Evolutionary conservation across 2,797 vertebrate species (phyloP).

Genomic region (Emys orbicularis): DNA sequence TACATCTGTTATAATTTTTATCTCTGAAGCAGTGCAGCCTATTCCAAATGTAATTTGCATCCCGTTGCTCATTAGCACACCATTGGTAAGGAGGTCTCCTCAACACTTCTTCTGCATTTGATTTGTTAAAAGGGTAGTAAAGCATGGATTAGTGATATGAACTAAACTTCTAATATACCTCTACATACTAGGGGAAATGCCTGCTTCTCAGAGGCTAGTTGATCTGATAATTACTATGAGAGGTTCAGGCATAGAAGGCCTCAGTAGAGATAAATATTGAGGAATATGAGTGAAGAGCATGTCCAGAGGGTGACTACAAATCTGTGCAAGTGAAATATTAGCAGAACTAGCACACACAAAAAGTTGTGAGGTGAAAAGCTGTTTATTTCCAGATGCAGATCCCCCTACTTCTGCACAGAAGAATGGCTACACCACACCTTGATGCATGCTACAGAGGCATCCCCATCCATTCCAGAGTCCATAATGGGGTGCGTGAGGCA

Average conservation of each 20-base stretch:
- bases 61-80: conserved; percentile 10
- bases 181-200: too few relatives aligned
- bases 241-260: neutral
- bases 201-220: neutral
- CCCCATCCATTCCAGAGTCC: neutral
- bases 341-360: neutral
- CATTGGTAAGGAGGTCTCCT: conserved; percentile 13
- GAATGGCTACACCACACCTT: neutral
- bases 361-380: too few relatives aligned
- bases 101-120: neutral
- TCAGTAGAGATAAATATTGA: neutral
- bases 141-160: neutral
- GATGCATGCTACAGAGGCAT: neutral
- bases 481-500: neutral
- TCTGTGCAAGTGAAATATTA: neutral
- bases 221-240: neutral
- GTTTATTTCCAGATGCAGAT: neutral
- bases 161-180: neutral
- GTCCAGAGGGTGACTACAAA: neutral
- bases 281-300: neutral
- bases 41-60: conserved; percentile 11
- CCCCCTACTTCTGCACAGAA: neutral
- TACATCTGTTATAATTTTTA: conserved; percentile 16
- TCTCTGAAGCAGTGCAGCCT: neutral
- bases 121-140: conserved; percentile 33